Evolutionary conservation across 2,797 vertebrate species (phyloP).

Genomic region (Lepidocolaptes lacrymiger): DNA sequence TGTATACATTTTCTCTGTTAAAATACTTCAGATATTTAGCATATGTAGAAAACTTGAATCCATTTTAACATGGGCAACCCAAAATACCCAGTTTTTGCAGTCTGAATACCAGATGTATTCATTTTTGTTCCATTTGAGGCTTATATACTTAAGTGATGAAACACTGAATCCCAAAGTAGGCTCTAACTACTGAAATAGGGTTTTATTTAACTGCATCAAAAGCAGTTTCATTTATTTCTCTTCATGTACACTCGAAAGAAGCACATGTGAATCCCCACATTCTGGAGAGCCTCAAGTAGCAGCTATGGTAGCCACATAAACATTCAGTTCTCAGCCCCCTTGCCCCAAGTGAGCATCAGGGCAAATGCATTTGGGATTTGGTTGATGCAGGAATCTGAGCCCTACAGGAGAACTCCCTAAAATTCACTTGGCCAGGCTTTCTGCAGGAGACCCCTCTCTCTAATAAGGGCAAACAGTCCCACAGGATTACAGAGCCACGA

Average conservation of each 20-base stretch:
- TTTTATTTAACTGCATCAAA: background rate
- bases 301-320: background rate
- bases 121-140: background rate
- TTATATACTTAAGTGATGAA: background rate
- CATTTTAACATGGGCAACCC: background rate
- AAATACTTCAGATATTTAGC: background rate
- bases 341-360: background rate
- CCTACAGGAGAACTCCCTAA: background rate
- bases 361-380: background rate
- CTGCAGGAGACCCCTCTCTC: background rate
- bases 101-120: background rate
- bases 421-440: background rate
- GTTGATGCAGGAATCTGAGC: background rate
- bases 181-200: background rate
- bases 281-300: background rate
- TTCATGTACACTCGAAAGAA: background rate
- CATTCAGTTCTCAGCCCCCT: fast-evolving
- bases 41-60: background rate
- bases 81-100: background rate
- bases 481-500: background rate
- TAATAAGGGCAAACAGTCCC: background rate
- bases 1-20: background rate
- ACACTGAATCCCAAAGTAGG: background rate
- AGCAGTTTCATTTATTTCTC: background rate
- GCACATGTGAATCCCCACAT: background rate